Evolutionary conservation across 2,113 vertebrate species (phyloP).

Genomic region (Rattus rattus): DNA sequence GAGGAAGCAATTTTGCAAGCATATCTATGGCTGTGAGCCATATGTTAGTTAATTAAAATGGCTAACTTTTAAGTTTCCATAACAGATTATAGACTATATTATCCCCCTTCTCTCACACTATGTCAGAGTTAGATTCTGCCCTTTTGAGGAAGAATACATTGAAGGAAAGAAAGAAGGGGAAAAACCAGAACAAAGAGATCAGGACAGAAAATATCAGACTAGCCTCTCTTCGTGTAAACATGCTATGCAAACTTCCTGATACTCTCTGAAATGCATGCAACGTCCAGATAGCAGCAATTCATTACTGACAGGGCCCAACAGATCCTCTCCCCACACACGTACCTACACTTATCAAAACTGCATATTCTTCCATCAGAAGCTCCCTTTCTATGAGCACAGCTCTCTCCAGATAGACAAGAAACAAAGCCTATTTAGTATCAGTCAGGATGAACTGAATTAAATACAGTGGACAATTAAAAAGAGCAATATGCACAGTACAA

Average conservation of each 20-base stretch:
- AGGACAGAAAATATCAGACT: constrained; percentile 36
- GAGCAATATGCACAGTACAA: background rate
- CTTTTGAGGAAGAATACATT: constrained; percentile 75
- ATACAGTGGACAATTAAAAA: constrained; percentile 31
- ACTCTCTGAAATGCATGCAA: constrained; percentile 11
- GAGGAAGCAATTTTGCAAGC: constrained; percentile 82
- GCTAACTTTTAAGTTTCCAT: constrained; percentile 74
- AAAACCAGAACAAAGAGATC: background rate
- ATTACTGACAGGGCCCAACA: background rate
- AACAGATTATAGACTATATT: constrained; percentile 73
- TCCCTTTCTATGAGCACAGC: background rate
- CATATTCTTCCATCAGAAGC: constrained; percentile 47
- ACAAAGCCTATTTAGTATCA: background rate
- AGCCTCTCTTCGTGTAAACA: constrained; percentile 40
- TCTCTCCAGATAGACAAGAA: constrained; percentile 48
- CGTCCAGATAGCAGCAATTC: constrained; percentile 23
- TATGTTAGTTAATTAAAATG: constrained; percentile 79
- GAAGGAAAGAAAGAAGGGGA: background rate
- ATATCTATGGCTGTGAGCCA: constrained; percentile 78
- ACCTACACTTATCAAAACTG: constrained; percentile 50
- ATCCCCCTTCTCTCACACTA: constrained; percentile 44
- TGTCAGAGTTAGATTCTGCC: constrained; percentile 66
- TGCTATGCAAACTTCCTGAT: background rate
- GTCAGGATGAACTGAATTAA: constrained; percentile 45
- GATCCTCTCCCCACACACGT: background rate